Evolutionary conservation across 1,140 invertebrate genomes (phyloP), one percentile per base, ranked within the genome.

Genomic region (Drosophila albomicans): DNA sequence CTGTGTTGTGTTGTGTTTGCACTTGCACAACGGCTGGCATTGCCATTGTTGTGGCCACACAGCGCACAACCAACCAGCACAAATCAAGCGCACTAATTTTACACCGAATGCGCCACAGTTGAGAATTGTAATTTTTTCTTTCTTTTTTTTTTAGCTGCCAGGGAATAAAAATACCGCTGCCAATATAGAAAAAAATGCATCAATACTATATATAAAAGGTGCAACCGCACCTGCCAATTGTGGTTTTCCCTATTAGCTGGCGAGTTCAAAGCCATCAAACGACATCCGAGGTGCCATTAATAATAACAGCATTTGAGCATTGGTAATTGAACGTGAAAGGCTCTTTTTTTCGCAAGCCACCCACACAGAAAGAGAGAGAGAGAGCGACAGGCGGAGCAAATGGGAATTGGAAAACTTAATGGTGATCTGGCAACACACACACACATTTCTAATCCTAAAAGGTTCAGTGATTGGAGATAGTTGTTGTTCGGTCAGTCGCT

Each of bases 271-370:
- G 46, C 35, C 67, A 70, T 62, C 41, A 30, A 5, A 10, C 35
- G 35, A 38, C 35, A 38, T 38, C 35, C 20, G 2, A 8, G 48
- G 28, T 59, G 64, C n/a, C 41, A 62, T 58, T 58, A 58, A 63
- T 70, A 85, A 63, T 63, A 46, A 15, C 51, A 57, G 52, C 43
- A 68, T 68, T 73, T 58, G 8, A 52, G 49, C 77, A 16, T 7
- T 43, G 63, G 74, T 65, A 86, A 76, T 86, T 75, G 79, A 66
- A 87, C 79, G 82, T 86, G 82, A 86, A 86, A 86, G 82, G 71
- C 64, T 82, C 20, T 20, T 20, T 20, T 20, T 75, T 76, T 57
- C 72, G 35, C 30, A 5, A 49, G 35, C 16, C 70, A 57, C 71
- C 68, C 65, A 57, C 61, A 65, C 43, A 64, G 3, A 20, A 2